phyloP scores from a whole-genome alignment of 1,140 invertebrate species.

The Drosophila trapezifrons region DNA sequence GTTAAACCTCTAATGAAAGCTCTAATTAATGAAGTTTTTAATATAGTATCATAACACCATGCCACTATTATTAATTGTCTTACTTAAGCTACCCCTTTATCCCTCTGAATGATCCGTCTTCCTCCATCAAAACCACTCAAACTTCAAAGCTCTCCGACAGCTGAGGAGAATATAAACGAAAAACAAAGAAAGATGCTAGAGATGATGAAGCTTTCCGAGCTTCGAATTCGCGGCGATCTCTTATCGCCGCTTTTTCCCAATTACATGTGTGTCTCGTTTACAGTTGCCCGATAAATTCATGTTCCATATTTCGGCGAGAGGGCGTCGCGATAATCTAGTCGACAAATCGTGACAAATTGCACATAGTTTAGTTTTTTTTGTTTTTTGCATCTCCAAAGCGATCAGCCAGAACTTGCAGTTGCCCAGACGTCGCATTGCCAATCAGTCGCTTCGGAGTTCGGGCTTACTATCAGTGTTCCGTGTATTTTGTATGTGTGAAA shows the following conservation, averaged over 20 bases:
- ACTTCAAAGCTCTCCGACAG: background rate
- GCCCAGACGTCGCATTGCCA: conserved; percentile 14
- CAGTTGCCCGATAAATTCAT: conserved; percentile 63
- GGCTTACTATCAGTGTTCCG: conserved; percentile 13
- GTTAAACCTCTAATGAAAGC: no score
- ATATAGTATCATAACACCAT: no score
- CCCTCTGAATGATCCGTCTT: background rate
- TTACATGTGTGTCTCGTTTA: conserved; percentile 28
- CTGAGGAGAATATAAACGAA: background rate
- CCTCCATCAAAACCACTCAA: background rate
- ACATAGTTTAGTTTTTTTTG: conserved; percentile 46
- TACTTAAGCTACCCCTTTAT: background rate
- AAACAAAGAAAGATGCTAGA: background rate
- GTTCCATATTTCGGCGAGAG: conserved; percentile 11
- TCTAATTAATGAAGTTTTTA: no score
- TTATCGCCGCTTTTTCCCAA: conserved; percentile 40
- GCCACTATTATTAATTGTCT: no score
- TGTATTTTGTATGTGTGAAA: conserved; percentile 14
- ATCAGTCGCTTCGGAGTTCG: conserved; percentile 18
- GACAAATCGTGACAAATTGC: conserved; percentile 70
- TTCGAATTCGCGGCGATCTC: conserved; percentile 10
- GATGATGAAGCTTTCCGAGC: conserved; percentile 1
- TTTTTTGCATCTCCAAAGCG: conserved; percentile 26
- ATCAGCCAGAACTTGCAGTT: conserved; percentile 27
- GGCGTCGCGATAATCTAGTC: conserved; percentile 33